These are phyloP conservation scores for Neria commutata DNA, from an alignment of 2,888 invertebrate species.

Conservation along the genomic window DNA sequence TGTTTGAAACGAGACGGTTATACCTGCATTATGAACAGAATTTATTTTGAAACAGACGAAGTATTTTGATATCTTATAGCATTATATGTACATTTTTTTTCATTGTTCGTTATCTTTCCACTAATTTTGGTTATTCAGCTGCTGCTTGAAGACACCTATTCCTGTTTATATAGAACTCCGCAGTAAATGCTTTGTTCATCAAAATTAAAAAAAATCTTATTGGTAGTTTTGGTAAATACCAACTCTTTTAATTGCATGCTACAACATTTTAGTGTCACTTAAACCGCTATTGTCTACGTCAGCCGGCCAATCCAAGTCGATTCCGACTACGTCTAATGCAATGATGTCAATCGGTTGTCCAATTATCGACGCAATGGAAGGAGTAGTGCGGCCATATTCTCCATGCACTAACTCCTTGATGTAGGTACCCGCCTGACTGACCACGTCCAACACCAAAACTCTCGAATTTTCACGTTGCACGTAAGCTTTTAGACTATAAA, in stretches of 20 bases:
- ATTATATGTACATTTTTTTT: too few relatives aligned
- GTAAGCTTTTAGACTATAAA: conserved; percentile 71
- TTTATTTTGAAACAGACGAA: neutral
- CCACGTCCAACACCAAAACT: conserved; percentile 70
- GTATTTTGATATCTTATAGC: neutral
- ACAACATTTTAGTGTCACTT: neutral
- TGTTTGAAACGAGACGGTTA: conserved; percentile 39
- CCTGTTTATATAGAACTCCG: too few relatives aligned
- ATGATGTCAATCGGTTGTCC: conserved; percentile 80
- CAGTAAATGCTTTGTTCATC: too few relatives aligned
- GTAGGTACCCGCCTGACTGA: conserved; percentile 92
- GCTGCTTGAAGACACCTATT: too few relatives aligned
- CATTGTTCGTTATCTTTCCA: too few relatives aligned
- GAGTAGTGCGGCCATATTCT: conserved; percentile 88
- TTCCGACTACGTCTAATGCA: conserved; percentile 85
- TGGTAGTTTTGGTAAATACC: neutral
- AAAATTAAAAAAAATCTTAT: neutral
- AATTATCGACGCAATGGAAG: conserved; percentile 75
- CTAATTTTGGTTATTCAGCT: too few relatives aligned
- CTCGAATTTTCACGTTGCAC: conserved; percentile 62
- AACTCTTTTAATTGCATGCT: neutral
- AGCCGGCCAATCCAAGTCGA: conserved; percentile 78
- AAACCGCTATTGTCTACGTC: conserved; percentile 45
- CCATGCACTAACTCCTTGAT: conserved; percentile 98
- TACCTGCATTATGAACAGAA: conserved; percentile 34